Base-by-base conservation (phyloP, 2,888 invertebrate genomes). In the Frankliniella fusca region DNA sequence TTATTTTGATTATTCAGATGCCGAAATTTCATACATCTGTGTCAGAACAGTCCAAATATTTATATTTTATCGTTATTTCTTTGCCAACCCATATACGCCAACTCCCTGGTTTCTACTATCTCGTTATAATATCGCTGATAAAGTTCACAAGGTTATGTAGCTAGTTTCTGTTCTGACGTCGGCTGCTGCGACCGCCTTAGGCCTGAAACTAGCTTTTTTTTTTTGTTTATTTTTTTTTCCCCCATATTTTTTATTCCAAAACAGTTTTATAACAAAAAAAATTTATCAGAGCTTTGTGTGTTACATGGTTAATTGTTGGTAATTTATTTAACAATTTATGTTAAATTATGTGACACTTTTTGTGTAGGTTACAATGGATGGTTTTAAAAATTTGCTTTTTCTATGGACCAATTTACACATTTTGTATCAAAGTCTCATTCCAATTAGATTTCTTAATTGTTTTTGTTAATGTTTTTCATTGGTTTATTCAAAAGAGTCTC, bases 1-100 rank as follows among this genome's bases (percentile, higher is more conserved):
- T 48, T 83, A 89, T 89, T 89, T 88, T 89, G 87, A 87, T 38
- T 38, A 38, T 38, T 38, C 38, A 5, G 38, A 5, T 38, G 38
- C 38, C 38, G 38, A 38, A 3, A 5, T 38, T 38, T 38, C 38
- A 38, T 38, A 38, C 5, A 3, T 38, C 38, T 38, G 38, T 38
- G 38, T 38, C 38, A 38, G 38, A 38, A 38, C 38, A 38, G 38
- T 5, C 5, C 38, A 38, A 38, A 38, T 38, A 38, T 87, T 86
- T 87, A 87, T 88, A 86, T 86, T 80, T n/a, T 83, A 23, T 79
- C 48, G 38, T 81, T 70, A 28, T n/a, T 76, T 28, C 76, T 80
- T 27, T 18, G 28, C 50, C 11, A 12, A 23, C 28, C 5, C 61
- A 10, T 12, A 28, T 80, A 28, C 50, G 38, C 20, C 28, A 80